phyloP scores from a whole-genome alignment of 2,888 invertebrate species.

The Drosophila nigricruria region DNA sequence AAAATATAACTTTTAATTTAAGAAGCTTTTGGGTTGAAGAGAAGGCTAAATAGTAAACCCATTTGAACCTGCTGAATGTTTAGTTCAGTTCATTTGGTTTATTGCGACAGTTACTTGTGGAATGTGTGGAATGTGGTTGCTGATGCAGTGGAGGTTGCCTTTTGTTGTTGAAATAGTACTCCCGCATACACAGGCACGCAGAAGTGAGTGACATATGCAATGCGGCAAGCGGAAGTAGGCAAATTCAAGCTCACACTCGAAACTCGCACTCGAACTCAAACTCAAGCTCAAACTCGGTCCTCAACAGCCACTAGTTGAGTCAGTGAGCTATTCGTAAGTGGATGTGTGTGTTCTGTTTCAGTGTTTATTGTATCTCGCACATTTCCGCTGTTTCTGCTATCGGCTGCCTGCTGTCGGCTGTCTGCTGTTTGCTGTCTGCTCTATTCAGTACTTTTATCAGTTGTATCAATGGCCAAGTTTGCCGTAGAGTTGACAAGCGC shows the following conservation, averaged over 20 bases:
- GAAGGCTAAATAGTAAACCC: not conserved
- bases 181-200: constrained; percentile 17
- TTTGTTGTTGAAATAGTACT: constrained; percentile 49
- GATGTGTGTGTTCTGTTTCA: constrained; percentile 17
- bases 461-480: constrained; percentile 71
- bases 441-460: constrained; percentile 62
- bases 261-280: constrained; percentile 14
- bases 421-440: constrained; percentile 1
- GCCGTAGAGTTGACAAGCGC: constrained; percentile 52
- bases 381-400: constrained; percentile 60
- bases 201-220: constrained; percentile 19
- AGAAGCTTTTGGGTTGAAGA: not conserved
- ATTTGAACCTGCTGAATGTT: constrained; percentile 34
- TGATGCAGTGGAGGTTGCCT: constrained; percentile 60
- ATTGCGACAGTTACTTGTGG: constrained; percentile 35
- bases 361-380: constrained; percentile 63
- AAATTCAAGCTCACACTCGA: constrained; percentile 27
- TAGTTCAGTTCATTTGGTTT: constrained; percentile 62
- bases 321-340: constrained; percentile 25
- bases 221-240: constrained; percentile 68
- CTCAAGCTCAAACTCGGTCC: constrained; percentile 26
- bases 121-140: constrained; percentile 41
- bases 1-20: not conserved
- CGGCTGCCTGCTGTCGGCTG: constrained; percentile 28
- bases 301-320: constrained; percentile 59